Base-by-base conservation (phyloP, 2,888 invertebrate species). In the Acrobasis consociella region DNA sequence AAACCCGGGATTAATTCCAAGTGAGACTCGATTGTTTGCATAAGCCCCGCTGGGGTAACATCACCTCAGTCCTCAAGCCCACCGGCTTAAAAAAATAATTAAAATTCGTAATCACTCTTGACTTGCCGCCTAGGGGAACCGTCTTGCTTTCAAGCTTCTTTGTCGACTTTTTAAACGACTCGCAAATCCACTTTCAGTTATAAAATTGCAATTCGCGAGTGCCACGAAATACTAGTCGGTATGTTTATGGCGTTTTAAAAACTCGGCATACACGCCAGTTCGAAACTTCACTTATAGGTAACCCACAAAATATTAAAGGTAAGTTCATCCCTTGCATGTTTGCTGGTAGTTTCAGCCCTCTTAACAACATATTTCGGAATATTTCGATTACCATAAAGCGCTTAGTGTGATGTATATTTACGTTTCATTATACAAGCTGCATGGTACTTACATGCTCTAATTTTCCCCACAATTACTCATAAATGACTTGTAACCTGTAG, bases 51-150 rank as follows among this genome's bases (percentile, higher is more conserved):
- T 78, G 86, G 89, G 90, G 90, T 89, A 91, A 84, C 91, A 89
- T 91, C 92, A 91, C 91, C 92, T 91, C 86, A 77, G 82, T 81
- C 91, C 92, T 91, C 86, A 77, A 82, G 81, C 89, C 91, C 89
- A 90, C 90, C 85, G 92, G 91, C 92, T 92, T 92, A 91, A 92
- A 92, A 92, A 91, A 92, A 92, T 92, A 92, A 92, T 92, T 92
- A 92, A 92, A 92, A 92, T 91, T 91, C 89, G 91, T 91, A 92
- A 92, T 92, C 91, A 92, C 91, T 92, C 90, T 89, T 90, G 92
- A 92, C 87, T 91, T 86, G 84, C 78, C 86, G 89, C 84, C 82
- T 71, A 71, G 79, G 83, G 86, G 82, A 64, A 76, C 78, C 81
- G 86, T 82, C 84, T 86, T 85, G 81, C 78, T 73, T 69, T 71